Percentiles rank a stretch among this genome's conserved stretches.
These are phyloP conservation scores for Anoplopoma fimbria DNA, from an alignment of 2,113 vertebrate genomes.

Conservation along the genomic window DNA sequence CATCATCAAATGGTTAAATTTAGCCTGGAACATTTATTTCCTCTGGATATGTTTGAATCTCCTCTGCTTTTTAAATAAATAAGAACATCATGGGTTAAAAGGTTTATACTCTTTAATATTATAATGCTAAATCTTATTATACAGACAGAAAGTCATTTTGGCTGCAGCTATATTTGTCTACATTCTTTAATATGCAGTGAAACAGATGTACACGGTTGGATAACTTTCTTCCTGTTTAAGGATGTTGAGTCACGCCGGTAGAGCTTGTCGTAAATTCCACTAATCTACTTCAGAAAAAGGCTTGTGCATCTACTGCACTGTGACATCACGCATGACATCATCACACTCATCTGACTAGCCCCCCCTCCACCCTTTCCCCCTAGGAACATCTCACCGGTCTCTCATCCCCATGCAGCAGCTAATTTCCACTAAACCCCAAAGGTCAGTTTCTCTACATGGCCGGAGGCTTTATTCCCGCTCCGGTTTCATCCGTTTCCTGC, in stretches of 20 bases:
- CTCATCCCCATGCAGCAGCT: neutral
- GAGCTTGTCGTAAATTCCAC: constrained; percentile 1
- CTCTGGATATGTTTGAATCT: neutral
- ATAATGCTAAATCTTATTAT: neutral
- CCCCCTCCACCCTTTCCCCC: neutral
- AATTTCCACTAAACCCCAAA: neutral
- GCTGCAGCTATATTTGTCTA: neutral
- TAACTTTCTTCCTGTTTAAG: neutral
- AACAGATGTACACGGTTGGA: neutral
- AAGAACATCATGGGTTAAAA: neutral
- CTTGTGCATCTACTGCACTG: constrained; percentile 25
- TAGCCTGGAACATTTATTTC: neutral
- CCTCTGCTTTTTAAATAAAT: too few species aligned
- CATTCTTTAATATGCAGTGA: neutral
- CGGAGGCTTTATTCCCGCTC: constrained; percentile 16
- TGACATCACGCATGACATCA: constrained; percentile 57
- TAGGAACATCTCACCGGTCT: neutral
- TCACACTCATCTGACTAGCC: neutral
- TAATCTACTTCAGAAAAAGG: constrained; percentile 7
- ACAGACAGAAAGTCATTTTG: neutral
- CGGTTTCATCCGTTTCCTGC: neutral
- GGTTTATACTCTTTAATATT: neutral
- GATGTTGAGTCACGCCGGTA: neutral
- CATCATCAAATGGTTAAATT: too few species aligned
- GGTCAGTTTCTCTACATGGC: neutral